Conservation (phyloP, 2,888 invertebrate genomes). For the Troglohyphantes excavatus region DNA sequence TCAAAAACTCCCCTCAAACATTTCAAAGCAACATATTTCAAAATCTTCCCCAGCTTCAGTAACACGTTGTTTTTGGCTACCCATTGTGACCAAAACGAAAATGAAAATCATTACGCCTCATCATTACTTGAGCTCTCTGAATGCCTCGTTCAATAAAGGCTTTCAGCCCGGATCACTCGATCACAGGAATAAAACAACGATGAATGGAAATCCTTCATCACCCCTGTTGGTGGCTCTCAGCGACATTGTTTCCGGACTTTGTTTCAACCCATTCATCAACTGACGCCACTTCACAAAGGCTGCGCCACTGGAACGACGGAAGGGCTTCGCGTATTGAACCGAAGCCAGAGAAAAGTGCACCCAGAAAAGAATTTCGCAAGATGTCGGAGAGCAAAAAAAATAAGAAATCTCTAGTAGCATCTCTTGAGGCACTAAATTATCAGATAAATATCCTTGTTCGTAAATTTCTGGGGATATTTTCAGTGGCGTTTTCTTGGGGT, state of each 20-base stretch:
- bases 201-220: constrained; percentile 44
- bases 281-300: constrained; percentile 5
- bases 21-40: too few species aligned
- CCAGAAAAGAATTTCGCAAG: neutral
- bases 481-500: too few species aligned
- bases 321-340: neutral
- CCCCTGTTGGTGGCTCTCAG: constrained; percentile 37
- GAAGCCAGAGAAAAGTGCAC: constrained; percentile 5
- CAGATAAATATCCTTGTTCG: constrained; percentile 3
- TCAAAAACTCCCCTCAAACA: too few species aligned
- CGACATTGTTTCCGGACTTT: constrained; percentile 43
- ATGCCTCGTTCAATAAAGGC: constrained; percentile 20
- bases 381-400: neutral
- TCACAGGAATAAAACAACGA: constrained; percentile 38
- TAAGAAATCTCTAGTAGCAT: neutral
- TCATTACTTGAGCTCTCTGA: constrained; percentile 41
- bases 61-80: too few species aligned
- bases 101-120: constrained; percentile 43
- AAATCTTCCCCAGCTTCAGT: too few species aligned
- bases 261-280: constrained; percentile 37
- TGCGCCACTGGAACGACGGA: neutral
- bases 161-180: constrained; percentile 31
- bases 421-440: constrained; percentile 6
- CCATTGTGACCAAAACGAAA: constrained; percentile 12
- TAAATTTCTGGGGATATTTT: constrained; percentile 1